Evolutionary conservation across 2,797 vertebrate genomes (phyloP), one percentile per base, ranked within the genome.

Genomic region (Apogon hyalosoma): DNA sequence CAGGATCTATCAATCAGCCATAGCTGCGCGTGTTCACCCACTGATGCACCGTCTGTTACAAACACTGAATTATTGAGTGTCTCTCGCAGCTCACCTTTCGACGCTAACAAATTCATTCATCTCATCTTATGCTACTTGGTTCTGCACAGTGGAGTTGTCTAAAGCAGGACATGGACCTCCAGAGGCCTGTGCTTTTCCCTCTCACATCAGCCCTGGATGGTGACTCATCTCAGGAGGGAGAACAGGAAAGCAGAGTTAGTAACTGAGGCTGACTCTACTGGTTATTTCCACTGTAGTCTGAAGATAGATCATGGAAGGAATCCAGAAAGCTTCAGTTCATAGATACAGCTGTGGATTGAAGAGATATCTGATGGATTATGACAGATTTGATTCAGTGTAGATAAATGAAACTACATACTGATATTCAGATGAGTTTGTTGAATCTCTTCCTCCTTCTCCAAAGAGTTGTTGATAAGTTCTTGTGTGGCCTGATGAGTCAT

Each of bases 1-100:
- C 87, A 86, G 73, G 48, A 51, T 16, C 86, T 54, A 83, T 91
- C 86, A 84, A 83, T 92, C 86, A 91, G 75, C 76, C 82, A 36
- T 66, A 68, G 77, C 71, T 24, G 67, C 5, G 55, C 58, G 36
- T 74, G 85, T 92, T 87, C 86, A 83, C 82, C 85, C 76, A 84
- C 88, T 86, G 88, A 92, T 93, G 84, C 86, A 79, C 92, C 90
- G 90, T 94, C 93, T 95, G 94, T 95, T 94, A 95, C 91, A 87
- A 90, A 90, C 80, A 49, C 83, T 95, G 86, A 95, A 95, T 95
- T 93, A 95, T 95, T 95, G 61, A 95, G 82, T 14, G 68, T 60
- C 61, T 66, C 36, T 16, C 21, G 82, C 84, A 81, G 89, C 89
- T 95, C 94, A 87, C 86, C 90, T 95, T 94, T 93, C 93, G 75